phyloP scores from a whole-genome alignment of 2,113 vertebrate genomes.

The Trematocara unimaculatum region DNA sequence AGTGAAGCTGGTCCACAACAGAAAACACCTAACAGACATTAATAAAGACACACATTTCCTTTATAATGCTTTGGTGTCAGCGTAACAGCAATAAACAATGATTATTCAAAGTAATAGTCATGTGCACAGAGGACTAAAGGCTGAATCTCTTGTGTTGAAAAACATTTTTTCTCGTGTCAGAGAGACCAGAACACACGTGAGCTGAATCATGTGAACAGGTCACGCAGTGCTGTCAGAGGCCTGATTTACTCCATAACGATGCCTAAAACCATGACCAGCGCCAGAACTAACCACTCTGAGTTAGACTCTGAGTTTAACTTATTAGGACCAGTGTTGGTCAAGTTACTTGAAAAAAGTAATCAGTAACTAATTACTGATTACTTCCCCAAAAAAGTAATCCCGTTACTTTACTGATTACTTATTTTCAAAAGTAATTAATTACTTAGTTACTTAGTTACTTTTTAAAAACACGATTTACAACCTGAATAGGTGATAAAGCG shows the following conservation, averaged over 20 bases:
- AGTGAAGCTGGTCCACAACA: conserved; percentile 86
- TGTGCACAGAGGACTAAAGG: background rate
- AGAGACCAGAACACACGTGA: background rate
- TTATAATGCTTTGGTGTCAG: background rate
- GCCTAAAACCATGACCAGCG: background rate
- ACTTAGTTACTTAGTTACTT: too few species aligned
- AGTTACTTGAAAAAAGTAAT: too few species aligned
- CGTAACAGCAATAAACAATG: rapidly evolving
- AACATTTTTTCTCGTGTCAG: background rate
- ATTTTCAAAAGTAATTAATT: too few species aligned
- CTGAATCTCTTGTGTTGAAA: background rate
- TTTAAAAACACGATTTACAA: too few species aligned
- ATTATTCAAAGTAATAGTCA: background rate
- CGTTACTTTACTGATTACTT: too few species aligned
- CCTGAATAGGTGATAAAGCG: too few species aligned
- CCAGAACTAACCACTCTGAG: background rate
- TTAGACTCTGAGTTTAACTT: background rate
- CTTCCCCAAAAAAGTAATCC: too few species aligned
- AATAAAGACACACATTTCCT: background rate
- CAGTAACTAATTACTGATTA: too few species aligned
- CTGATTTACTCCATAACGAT: background rate
- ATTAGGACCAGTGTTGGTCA: too few species aligned
- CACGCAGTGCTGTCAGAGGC: background rate
- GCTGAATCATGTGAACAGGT: background rate
- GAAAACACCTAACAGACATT: conserved; percentile 62